These are phyloP conservation scores for Mobula birostris DNA, from an alignment of 2,113 vertebrate genomes.

Conservation along the genomic window DNA sequence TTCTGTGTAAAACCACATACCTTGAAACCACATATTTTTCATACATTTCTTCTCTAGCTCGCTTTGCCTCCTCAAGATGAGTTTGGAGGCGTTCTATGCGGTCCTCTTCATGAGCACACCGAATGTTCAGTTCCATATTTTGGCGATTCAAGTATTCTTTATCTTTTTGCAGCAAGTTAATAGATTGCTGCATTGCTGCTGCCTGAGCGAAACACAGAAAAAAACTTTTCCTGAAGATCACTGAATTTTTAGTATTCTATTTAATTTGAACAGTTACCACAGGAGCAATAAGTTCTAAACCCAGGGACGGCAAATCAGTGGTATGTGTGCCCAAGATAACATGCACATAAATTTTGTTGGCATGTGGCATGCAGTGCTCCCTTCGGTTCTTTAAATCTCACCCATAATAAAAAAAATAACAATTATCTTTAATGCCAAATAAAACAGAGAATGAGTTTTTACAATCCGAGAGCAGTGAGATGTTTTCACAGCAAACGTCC, in stretches of 20 bases:
- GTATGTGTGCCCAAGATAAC: no score
- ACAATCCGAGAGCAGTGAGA: no score
- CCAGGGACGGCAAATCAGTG: no score
- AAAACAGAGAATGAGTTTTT: no score
- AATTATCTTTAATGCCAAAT: no score
- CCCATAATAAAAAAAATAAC: no score
- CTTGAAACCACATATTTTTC: constrained; percentile 92
- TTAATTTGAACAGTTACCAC: neutral
- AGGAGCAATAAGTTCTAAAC: neutral
- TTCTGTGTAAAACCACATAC: constrained; percentile 46
- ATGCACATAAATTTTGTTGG: no score
- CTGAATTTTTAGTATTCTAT: neutral
- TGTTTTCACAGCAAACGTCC: no score
- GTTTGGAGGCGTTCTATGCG: constrained; percentile 80
- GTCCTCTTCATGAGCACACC: constrained; percentile 84
- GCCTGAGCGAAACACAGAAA: constrained; percentile 56
- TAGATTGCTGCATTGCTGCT: constrained; percentile 72
- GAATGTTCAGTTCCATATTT: constrained; percentile 86
- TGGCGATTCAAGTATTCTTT: constrained; percentile 91
- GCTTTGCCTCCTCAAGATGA: constrained; percentile 87
- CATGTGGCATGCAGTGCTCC: no score
- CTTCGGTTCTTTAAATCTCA: no score
- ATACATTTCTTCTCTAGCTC: constrained; percentile 83
- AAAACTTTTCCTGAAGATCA: neutral
- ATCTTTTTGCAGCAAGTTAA: constrained; percentile 85